Evolutionary conservation across 2,797 vertebrate genomes (phyloP), one percentile per base, ranked within the genome.

Genomic region (Mycteria americana): DNA sequence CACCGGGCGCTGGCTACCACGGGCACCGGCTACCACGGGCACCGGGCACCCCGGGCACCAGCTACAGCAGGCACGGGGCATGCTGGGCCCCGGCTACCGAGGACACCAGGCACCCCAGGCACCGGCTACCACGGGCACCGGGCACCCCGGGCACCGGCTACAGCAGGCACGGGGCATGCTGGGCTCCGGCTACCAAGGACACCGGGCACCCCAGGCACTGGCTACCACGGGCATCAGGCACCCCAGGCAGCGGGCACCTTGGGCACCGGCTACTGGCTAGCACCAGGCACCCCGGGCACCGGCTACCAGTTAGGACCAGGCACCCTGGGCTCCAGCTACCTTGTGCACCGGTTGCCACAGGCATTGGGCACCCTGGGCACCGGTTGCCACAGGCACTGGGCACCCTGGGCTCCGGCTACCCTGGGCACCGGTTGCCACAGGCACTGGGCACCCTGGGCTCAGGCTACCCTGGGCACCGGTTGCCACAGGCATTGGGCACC

Each of bases 201-300:
- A 46, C 22, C 1, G 28, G 62, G 4, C 62, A 50, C 35, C 10
- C 35, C 2, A 2, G 59, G 35, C 35, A 57, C 33, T 11, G 2
- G n/a, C 10, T 18, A 23, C 62, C 2, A 1, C 3, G 9, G 33
- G 23, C 17, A 48, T 50, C 1, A 7, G 51, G 8, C 25, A 28
- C 21, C 1, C 17, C 16, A 8, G 11, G 59, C 10, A 39, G 25
- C 11, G 3, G 45, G 3, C 8, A n/a, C 19, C 3, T 8, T 2
- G 4, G 48, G 5, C n/a, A 48, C 57, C 3, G 2, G 51, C 2
- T 16, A n/a, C 37, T 37, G 37, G 37, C 37, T 37, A 37, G 28
- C 37, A 33, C 11, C 1, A 11, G 69, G 10, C 28, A 50, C 18
- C 6, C 31, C 8, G 6, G 22, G 46, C 37, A 31, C 69, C 1